Conservation (phyloP, 2,888 invertebrate species). For the Phaonia tiefii region DNA sequence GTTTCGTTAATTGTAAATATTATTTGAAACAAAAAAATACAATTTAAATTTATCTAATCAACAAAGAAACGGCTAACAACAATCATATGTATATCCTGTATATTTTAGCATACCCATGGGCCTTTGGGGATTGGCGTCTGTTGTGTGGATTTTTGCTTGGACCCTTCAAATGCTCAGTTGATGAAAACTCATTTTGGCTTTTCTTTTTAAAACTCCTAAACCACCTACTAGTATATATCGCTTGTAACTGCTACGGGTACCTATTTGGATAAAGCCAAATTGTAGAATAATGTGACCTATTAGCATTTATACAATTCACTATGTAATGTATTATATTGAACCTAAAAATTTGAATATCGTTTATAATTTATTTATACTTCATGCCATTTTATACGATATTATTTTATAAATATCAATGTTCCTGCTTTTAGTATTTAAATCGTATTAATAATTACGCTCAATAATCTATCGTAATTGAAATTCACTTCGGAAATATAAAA, state of each 20-base stretch:
- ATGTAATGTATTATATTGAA: conserved; percentile 29
- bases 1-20: conserved; percentile 40
- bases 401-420: conserved; percentile 14
- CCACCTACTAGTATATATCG: conserved; percentile 5
- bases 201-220: background rate
- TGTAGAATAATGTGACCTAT: background rate
- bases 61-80: conserved; percentile 6
- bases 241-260: conserved; percentile 54
- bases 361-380: background rate
- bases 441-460: background rate
- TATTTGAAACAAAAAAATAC: conserved; percentile 3
- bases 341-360: background rate
- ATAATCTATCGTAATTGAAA: background rate
- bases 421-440: conserved; percentile 32
- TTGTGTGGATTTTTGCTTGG: conserved; percentile 72
- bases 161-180: conserved; percentile 56
- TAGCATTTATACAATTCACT: background rate
- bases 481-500: too few relatives aligned
- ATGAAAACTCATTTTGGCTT: conserved; percentile 11
- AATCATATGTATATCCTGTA: conserved; percentile 63
- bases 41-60: too few relatives aligned
- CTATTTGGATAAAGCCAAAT: conserved; percentile 21
- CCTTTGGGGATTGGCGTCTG: conserved; percentile 74
- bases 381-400: conserved; percentile 19
- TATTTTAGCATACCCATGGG: conserved; percentile 76